Evolutionary conservation across 2,888 invertebrate genomes (phyloP), one percentile per base, ranked within the genome.

Genomic region (Chymomyza caudatula): DNA sequence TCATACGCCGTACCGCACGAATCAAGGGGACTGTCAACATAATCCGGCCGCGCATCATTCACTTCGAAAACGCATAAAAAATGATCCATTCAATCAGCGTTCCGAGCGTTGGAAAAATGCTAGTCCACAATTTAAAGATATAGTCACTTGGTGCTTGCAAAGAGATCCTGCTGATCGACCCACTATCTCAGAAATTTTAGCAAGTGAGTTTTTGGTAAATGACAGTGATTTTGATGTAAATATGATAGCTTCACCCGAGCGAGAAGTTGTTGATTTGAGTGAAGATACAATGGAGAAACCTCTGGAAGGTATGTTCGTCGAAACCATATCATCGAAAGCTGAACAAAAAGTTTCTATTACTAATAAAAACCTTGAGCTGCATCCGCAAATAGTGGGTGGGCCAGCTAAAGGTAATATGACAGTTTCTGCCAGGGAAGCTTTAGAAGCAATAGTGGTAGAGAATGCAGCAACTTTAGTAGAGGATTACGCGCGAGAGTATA

Each of bases 1-100:
- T 0, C 93, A 94, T 83, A 95, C 96, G 0, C 98, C 98, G 0
- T 98, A 97, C 92, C 87, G 89, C 3, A 59, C 61, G 0, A 37
- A 60, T 8, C 25, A n/a, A 6, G 58, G 29, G 11, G 84, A 85
- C 23, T 19, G 52, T 15, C 80, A 82, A 3, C 81, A 85, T 23
- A 65, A 4, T 3, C 47, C 72, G 2, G 61, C 63, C 2, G 60
- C 25, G 4, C 75, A 82, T 63, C 68, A 76, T 49, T 76, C 70
- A 55, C 60, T 89, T 22, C 85, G 77, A 1, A 76, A 75, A 47
- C 85, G 89, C 20, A 89, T 89, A 57, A 72, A 68, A 3, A 86
- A 76, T 64, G 87, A 89, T 37, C 0, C 57, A 0, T 80, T 89
- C 44, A 87, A 85, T 67, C 86, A 80, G 37, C 75, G 78, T 6